Conservation (phyloP, 2,888 invertebrate genomes). For the Hydrotaea cyrtoneurina region DNA sequence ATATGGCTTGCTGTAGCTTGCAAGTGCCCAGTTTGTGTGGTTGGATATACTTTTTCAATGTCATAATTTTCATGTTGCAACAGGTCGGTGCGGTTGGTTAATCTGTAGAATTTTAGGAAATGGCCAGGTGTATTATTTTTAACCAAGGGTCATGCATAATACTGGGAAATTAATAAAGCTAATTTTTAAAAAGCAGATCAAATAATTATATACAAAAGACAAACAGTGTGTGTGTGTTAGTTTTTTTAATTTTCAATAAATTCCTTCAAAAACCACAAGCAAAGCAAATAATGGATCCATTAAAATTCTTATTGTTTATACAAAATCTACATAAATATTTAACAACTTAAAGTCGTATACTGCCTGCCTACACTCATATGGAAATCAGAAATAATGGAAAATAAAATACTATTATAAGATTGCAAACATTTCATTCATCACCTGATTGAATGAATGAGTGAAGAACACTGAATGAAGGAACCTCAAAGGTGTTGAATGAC, state of each 20-base stretch:
- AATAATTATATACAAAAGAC: too few species aligned
- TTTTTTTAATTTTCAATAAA: neutral
- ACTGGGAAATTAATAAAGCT: too few species aligned
- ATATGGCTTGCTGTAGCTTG: neutral
- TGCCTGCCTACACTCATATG: neutral
- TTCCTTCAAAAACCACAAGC: neutral
- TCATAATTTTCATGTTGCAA: neutral
- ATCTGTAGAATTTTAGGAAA: too few species aligned
- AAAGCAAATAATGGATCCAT: neutral
- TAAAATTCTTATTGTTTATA: neutral
- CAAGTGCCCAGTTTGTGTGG: neutral
- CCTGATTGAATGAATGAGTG: neutral
- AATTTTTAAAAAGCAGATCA: too few species aligned
- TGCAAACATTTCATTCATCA: neutral
- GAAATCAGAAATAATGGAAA: neutral
- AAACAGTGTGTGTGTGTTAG: too few species aligned
- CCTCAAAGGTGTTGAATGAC: neutral
- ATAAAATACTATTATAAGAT: neutral
- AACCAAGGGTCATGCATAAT: too few species aligned
- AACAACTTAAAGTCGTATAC: neutral
- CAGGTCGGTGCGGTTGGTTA: too few species aligned
- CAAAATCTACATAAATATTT: neutral
- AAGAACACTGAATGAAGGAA: neutral
- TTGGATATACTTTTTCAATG: neutral
- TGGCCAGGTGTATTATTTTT: too few species aligned